These are phyloP conservation scores for Cataglyphis cursor DNA, from an alignment of 2,888 invertebrate genomes.

Conservation along the genomic window DNA sequence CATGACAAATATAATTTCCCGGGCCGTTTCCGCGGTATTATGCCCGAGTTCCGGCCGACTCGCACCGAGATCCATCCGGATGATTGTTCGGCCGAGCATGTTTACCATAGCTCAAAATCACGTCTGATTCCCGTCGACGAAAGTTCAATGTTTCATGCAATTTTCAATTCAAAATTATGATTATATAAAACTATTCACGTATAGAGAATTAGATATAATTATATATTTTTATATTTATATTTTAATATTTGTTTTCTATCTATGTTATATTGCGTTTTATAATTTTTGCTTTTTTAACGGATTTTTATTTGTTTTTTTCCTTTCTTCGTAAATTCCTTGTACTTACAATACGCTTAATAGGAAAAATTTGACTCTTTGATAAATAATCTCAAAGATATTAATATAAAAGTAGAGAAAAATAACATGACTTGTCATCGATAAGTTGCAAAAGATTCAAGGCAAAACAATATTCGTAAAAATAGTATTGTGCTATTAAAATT, in stretches of 20 bases:
- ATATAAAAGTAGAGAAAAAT: background rate
- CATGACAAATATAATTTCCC: constrained; percentile 85
- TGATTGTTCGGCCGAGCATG: constrained; percentile 71
- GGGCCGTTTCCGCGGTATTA: constrained; percentile 84
- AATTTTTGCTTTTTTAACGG: background rate
- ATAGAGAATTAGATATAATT: background rate
- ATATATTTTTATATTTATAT: no score
- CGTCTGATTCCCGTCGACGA: constrained; percentile 27
- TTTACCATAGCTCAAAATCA: constrained; percentile 67
- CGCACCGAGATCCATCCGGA: constrained; percentile 71
- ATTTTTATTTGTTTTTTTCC: background rate
- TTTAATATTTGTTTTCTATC: background rate
- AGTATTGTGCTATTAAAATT: no score
- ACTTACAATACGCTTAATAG: background rate
- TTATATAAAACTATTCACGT: background rate
- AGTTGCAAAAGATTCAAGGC: no score
- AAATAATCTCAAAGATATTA: background rate
- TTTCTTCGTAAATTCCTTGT: background rate
- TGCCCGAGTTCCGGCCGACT: constrained; percentile 83
- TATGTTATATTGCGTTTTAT: background rate
- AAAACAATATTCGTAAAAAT: no score
- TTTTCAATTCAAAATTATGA: constrained; percentile 19
- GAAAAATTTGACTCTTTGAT: background rate
- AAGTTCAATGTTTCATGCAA: constrained; percentile 67
- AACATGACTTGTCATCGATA: background rate